Percentiles rank a stretch among this genome's conserved stretches.
Evolutionary conservation across 2,113 vertebrate genomes (phyloP).

Genomic region (Tylochromis polylepis): DNA sequence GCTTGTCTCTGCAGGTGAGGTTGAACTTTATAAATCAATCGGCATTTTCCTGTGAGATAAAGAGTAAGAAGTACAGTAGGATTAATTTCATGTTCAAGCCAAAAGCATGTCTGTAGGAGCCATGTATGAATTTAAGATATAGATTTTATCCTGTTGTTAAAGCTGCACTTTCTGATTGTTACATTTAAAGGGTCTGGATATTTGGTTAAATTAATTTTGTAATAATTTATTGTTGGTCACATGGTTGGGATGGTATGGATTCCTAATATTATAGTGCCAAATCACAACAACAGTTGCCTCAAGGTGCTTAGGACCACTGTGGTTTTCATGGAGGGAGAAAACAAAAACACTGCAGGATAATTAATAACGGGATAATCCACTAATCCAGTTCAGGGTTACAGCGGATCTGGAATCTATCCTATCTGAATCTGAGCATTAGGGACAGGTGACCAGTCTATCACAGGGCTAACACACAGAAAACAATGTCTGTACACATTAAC

Average conservation of each 20-base stretch:
- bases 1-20: neutral
- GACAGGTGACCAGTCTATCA: neutral
- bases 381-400: no score
- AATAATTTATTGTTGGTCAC: no score
- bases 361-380: no score
- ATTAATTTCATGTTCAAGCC: fast-evolving
- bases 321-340: no score
- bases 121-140: neutral
- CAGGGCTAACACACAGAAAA: neutral
- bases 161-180: neutral
- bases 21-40: neutral
- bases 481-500: neutral
- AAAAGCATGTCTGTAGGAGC: neutral
- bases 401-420: no score
- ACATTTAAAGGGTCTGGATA: neutral
- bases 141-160: neutral
- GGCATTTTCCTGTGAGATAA: neutral
- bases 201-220: no score
- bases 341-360: no score
- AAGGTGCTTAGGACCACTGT: no score
- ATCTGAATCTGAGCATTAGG: neutral
- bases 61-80: neutral
- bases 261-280: no score
- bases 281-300: no score
- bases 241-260: no score